These are phyloP conservation scores for Triops longicaudatus DNA, from an alignment of 1,140 invertebrate genomes.

Conservation along the genomic window DNA sequence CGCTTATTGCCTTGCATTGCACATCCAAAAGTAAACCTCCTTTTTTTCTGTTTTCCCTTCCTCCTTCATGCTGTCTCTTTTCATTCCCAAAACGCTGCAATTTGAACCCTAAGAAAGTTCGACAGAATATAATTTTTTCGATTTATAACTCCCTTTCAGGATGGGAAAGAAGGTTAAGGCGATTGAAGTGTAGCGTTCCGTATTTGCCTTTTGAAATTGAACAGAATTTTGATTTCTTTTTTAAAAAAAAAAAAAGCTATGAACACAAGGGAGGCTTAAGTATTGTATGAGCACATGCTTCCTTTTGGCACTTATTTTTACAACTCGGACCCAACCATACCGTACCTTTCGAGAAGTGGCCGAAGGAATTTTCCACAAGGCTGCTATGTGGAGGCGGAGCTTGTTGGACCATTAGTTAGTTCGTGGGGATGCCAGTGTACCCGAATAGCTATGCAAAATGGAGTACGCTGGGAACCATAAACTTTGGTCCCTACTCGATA, in stretches of 20 bases:
- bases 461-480: slow-evolving; percentile 6
- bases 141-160: too few relatives aligned
- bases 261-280: background rate
- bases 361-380: too few relatives aligned
- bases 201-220: too few relatives aligned
- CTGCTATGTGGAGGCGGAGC: background rate
- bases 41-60: background rate
- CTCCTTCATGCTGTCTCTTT: background rate
- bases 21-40: background rate
- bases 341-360: too few relatives aligned
- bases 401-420: background rate
- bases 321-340: background rate
- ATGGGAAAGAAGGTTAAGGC: too few relatives aligned
- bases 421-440: background rate
- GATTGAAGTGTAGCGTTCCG: too few relatives aligned
- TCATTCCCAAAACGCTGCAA: too few relatives aligned
- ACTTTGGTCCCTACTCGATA: background rate
- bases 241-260: background rate
- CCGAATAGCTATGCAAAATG: background rate
- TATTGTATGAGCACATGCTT: background rate
- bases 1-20: background rate
- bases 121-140: too few relatives aligned
- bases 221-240: background rate
- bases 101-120: too few relatives aligned
- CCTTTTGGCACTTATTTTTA: background rate